Evolutionary conservation across 2,888 invertebrate genomes (phyloP), one percentile per base, ranked within the genome.

Genomic region (Cacoxenus indagator): DNA sequence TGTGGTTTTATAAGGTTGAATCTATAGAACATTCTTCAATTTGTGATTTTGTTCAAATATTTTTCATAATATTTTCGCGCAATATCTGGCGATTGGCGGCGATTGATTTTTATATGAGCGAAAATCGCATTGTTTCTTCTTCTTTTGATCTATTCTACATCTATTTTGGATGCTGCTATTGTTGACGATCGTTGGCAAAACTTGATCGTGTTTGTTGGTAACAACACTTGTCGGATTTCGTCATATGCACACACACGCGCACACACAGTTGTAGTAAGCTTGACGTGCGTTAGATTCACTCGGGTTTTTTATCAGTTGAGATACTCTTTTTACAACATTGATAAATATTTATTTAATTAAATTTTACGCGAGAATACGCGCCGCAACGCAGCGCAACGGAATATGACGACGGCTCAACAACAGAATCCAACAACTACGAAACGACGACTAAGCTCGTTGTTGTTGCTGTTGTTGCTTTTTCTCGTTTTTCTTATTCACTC

Each of bases 351-450:
- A 51, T 51, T 51, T 51, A 51, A 51, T 22, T 51, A 51, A 51
- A 51, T 78, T 81, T 76, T 67, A 68, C 59, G 70, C 70, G 65
- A 70, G 70, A 46, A 70, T 48, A 71, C 65, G 70, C 74, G 70
- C 74, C 67, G 70, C 74, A 64, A 8, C 8, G 14, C 37, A 11
- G 14, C 14, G 37, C 8, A 14, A 37, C 37, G 37, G 9, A 14
- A 37, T 14, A 37, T 11, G 37, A 11, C 37, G 37, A 37, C 37
- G 14, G 37, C 8, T 37, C 37, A 37, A 37, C 37, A 37, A n/a
- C 37, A 37, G 9, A 51, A 51, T 9, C 51, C 19, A 22, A 48
- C 17, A 48, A 48, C 3, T 17, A 51, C 51, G 6, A 37, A 37
- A 51, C 51, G 51, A 51, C 19, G 48, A 48, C 51, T 37, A 19